Evolutionary conservation across 1,140 invertebrate species (phyloP).

Genomic region (Maniola jurtina): DNA sequence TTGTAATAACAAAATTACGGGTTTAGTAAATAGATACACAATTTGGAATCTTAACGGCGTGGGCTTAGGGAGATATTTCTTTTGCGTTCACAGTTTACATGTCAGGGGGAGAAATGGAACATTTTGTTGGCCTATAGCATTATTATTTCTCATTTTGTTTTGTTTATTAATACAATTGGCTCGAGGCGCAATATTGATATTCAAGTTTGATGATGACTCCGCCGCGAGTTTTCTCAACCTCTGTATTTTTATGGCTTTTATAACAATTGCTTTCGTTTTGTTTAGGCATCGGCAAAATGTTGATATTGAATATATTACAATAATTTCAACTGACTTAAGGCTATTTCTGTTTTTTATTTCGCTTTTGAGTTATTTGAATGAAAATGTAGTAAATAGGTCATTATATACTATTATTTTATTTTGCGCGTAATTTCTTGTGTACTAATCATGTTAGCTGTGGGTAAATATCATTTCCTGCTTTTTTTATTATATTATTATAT

Average conservation of each 20-base stretch:
- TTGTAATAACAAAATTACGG: constrained; percentile 78
- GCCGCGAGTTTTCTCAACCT: constrained; percentile 62
- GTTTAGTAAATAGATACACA: constrained; percentile 52
- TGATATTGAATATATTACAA: constrained; percentile 55
- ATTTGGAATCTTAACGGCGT: constrained; percentile 64
- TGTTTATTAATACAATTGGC: constrained; percentile 79
- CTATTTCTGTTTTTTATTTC: not conserved
- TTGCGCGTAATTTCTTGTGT: too few relatives aligned
- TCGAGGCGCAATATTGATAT: constrained; percentile 78
- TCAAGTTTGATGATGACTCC: constrained; percentile 77
- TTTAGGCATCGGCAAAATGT: constrained; percentile 47
- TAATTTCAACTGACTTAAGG: constrained; percentile 21
- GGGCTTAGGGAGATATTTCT: constrained; percentile 58
- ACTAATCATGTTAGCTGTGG: too few relatives aligned
- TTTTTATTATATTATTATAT: too few relatives aligned
- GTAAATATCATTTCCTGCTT: too few relatives aligned
- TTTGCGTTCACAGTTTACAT: constrained; percentile 47
- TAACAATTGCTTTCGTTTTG: constrained; percentile 68
- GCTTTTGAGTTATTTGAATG: too few relatives aligned
- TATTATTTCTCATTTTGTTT: constrained; percentile 79
- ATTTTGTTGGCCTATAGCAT: constrained; percentile 78
- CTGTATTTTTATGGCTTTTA: constrained; percentile 73
- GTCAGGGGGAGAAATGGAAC: constrained; percentile 74
- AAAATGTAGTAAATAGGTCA: too few relatives aligned
- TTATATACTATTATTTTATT: too few relatives aligned